Evolutionary conservation across 1,140 invertebrate genomes (phyloP).

Genomic region (Drosophila yakuba): DNA sequence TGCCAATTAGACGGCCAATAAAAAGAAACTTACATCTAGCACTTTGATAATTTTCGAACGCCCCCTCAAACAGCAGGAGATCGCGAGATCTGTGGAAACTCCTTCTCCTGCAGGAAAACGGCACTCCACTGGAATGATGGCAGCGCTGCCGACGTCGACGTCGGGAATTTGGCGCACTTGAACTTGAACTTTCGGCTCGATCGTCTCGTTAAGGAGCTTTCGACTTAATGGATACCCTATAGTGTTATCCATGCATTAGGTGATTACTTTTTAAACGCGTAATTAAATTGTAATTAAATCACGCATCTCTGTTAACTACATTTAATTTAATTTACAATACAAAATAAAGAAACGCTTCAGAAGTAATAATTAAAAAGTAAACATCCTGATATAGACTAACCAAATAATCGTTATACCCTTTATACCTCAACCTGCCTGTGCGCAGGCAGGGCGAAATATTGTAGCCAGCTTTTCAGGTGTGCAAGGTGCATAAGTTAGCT

Average conservation of each 20-base stretch:
- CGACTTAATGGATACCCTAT: constrained; percentile 2
- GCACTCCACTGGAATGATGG: neutral
- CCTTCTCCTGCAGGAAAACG: constrained; percentile 1
- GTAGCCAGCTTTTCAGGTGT: constrained; percentile 33
- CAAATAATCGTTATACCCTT: neutral
- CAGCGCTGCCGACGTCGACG: constrained; percentile 15
- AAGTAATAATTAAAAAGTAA: neutral
- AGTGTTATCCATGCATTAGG: too few relatives aligned
- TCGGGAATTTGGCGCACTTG: constrained; percentile 54
- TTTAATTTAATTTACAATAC: neutral
- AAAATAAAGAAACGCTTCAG: neutral
- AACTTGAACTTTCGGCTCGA: constrained; percentile 59
- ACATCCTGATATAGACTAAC: neutral
- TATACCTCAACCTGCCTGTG: too few relatives aligned
- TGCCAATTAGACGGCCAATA: constrained; percentile 56
- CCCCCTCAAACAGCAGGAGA: constrained; percentile 8
- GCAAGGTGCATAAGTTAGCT: constrained; percentile 16
- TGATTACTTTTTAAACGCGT: too few relatives aligned
- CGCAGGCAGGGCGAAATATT: constrained; percentile 7
- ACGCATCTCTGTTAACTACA: too few relatives aligned
- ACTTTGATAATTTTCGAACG: constrained; percentile 29
- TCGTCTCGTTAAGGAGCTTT: neutral
- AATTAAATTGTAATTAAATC: too few relatives aligned
- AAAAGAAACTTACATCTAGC: constrained; percentile 27
- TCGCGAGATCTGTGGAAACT: neutral